Base-by-base conservation (phyloP, 2,797 vertebrate species). In the Sebastiscus tertius region DNA sequence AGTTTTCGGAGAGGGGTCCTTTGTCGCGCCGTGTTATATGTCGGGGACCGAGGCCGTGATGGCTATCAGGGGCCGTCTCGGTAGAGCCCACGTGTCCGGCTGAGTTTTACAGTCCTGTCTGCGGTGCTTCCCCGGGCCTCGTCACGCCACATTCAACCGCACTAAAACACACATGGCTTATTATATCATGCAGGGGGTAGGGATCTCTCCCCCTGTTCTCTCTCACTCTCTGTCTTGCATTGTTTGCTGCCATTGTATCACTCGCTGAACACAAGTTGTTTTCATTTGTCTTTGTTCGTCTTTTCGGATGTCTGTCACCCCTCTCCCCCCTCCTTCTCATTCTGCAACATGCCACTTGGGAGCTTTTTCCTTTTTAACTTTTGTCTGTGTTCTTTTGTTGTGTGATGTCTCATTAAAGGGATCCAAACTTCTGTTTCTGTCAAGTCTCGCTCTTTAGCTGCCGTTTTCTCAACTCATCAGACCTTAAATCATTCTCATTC, bases 71-170 rank as follows among this genome's bases (percentile, higher is more conserved):
- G 75, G 68, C 77, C 22, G 75, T 77, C 61, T 87, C 54, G 4
- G 70, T 49, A 49, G 39, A 63, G 76, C 74, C 64, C 84, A 76
- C n/a, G 49, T 91, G 80, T 87, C 72, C 33, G 36, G 56, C 55
- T 36, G 7, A 33, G 68, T 90, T 91, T 91, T 88, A 94, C 79
- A 68, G 68, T 80, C 83, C 75, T 60, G 88, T 92, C 89, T 95
- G 82, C 85, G 62, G 54, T 24, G 87, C 80, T 89, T 93, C 93
- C 90, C 87, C 68, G n/a, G 56, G 77, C 83, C 75, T 18, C 66
- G 85, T 91, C 91, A 94, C 77, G 56, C 81, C 80, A 73, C 72
- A 77, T 93, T 90, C 68, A 78, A 12, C 74, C 31, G 70, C 59
- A 83, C 60, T 86, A 76, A 90, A 91, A 87, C 84, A 84, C 87